A percentile compares a stretch with the other conserved stretches of the same genome.
Evolutionary conservation across 37 sponge, comb jelly and placozoan genomes (phyloP).

Genomic region (Halichondria panicea): DNA sequence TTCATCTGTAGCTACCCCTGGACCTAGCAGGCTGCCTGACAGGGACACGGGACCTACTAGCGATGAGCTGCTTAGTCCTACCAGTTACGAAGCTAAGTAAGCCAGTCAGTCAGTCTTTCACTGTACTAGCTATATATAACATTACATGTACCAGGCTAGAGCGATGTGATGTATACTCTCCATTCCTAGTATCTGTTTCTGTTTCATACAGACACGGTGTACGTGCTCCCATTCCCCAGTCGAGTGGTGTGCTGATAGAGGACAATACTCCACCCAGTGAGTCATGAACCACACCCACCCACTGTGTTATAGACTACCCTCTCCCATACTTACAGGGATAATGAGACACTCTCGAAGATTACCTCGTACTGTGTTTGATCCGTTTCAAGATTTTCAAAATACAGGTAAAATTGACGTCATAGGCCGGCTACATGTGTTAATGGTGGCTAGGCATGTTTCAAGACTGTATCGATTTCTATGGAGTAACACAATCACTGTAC

Average conservation of each 20-base stretch:
- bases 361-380: slow-evolving; percentile 65
- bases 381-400: slow-evolving; percentile 66
- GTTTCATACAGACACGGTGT: slow-evolving; percentile 22
- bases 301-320: neutral
- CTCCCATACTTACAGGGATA: slow-evolving; percentile 12
- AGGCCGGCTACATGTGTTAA: too few relatives aligned
- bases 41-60: neutral
- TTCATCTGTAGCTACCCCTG: neutral
- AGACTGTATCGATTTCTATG: too few relatives aligned
- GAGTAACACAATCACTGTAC: too few relatives aligned
- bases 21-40: too few relatives aligned
- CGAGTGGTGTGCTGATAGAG: slow-evolving; percentile 70
- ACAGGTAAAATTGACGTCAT: too few relatives aligned
- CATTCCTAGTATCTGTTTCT: neutral
- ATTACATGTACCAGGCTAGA: neutral
- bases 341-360: slow-evolving; percentile 34
- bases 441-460: too few relatives aligned
- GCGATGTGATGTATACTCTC: neutral
- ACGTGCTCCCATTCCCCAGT: slow-evolving; percentile 75
- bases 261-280: slow-evolving; percentile 28
- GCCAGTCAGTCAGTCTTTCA: neutral
- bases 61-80: slow-evolving; percentile 9
- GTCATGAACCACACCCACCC: neutral
- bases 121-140: neutral
- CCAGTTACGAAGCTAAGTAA: slow-evolving; percentile 19